Percentiles rank a stretch among this genome's conserved stretches.
Evolutionary conservation across 2,113 vertebrate genomes (phyloP).

Genomic region (Neogobius melanostomus): DNA sequence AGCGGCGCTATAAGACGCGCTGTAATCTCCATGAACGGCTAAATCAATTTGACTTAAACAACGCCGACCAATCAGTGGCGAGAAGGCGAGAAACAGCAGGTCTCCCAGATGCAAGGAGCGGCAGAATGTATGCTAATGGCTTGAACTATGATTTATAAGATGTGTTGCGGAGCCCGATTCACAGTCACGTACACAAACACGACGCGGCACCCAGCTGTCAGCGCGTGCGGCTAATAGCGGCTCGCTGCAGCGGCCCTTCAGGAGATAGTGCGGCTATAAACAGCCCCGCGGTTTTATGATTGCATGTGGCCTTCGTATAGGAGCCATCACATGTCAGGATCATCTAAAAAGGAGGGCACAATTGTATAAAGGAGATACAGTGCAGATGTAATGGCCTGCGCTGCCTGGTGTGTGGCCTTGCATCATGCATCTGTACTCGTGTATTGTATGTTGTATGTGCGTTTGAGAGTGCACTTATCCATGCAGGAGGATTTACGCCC

Average conservation of each 20-base stretch:
- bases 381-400: constrained; percentile 32
- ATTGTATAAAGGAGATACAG: constrained; percentile 37
- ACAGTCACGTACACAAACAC: constrained; percentile 68
- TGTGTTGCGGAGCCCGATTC: constrained; percentile 59
- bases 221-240: constrained; percentile 59
- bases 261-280: constrained; percentile 70
- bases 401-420: constrained; percentile 40
- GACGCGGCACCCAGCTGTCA: constrained; percentile 68
- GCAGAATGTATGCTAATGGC: constrained; percentile 74
- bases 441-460: constrained; percentile 33
- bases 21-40: constrained; percentile 77
- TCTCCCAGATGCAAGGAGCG: constrained; percentile 61
- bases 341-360: constrained; percentile 52
- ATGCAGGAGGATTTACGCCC: constrained; percentile 19
- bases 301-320: constrained; percentile 66
- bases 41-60: constrained; percentile 80
- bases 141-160: constrained; percentile 72
- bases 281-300: constrained; percentile 66
- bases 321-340: constrained; percentile 67
- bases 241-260: constrained; percentile 60
- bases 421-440: constrained; percentile 44
- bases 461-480: constrained; percentile 17
- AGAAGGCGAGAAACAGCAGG: constrained; percentile 66
- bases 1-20: constrained; percentile 67
- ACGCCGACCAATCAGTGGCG: constrained; percentile 68